Base-by-base conservation (phyloP, 2,888 invertebrate genomes). In the Amphipyra tragopoginis region DNA sequence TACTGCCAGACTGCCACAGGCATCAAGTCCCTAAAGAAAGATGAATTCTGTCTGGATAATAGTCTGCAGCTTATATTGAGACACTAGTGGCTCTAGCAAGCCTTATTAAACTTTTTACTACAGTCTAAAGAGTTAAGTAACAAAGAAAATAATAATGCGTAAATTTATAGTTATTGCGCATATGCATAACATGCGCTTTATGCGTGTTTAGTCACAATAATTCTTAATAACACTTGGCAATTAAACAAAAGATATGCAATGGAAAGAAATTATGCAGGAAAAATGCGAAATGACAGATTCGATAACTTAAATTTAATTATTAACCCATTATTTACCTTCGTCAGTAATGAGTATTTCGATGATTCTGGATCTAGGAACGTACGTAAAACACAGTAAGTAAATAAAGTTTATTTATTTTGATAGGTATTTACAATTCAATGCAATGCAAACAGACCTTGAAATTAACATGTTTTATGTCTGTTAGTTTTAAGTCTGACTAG, bases 401-500 rank as follows among this genome's bases (percentile, higher is more conserved):
- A 43, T 39, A 6, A 39, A 51, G 26, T 36, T 42, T 14, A 33
- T 67, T 57, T 49, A 49, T 52, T 52, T 57, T 43, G 13, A 48
- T 29, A 29, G 29, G 36, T 38, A 50, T 47, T 15, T 65, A 63
- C 42, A 51, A 34, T 69, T 50, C 33, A 63, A 45, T 45, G 8
- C n/a, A 29, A 26, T 33, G 4, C 14, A 33, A 50, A 39, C 14
- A 33, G 21, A 49, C 39, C 0, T 29, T 33, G 29, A 5, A 9
- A 21, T 78, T 65, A 80, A 79, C 88, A 88, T 42, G 55, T 68
- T 56, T 80, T 86, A 42, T 68, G 58, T 42, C 60, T 70, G 62
- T 79, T 86, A 33, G 80, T 76, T 62, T 82, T 85, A 5, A 88
- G 67, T 68, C 84, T 75, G 0, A 86, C 67, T 33, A 92, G 48